Percentiles rank a stretch among this genome's conserved stretches.
Evolutionary conservation across 2,113 vertebrate species (phyloP).

Genomic region (Leptobrachium leishanense): DNA sequence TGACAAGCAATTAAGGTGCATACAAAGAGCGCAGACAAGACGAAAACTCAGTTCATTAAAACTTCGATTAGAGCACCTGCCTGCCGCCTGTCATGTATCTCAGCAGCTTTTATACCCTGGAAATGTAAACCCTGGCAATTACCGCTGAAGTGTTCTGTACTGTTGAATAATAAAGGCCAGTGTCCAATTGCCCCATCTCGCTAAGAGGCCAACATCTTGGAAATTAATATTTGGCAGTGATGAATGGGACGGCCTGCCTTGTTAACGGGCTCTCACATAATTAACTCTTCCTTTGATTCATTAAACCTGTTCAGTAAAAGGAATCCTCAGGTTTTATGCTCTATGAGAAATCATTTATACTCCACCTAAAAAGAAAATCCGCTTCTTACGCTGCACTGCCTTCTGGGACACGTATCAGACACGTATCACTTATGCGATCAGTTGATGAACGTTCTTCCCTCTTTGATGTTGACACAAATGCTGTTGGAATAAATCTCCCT

Average conservation of each 20-base stretch:
- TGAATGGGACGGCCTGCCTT: not conserved
- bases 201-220: not conserved
- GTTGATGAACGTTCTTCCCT: too few relatives aligned
- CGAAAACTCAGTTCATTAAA: not conserved
- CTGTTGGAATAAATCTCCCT: too few relatives aligned
- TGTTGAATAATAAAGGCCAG: not conserved
- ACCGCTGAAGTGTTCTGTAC: not conserved
- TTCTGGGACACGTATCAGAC: too few relatives aligned
- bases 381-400: too few relatives aligned
- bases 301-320: too few relatives aligned
- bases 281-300: not conserved
- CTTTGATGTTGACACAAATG: too few relatives aligned
- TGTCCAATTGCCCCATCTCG: not conserved
- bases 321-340: too few relatives aligned
- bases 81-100: not conserved
- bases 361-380: too few relatives aligned
- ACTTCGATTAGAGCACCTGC: not conserved
- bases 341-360: too few relatives aligned
- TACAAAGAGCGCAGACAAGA: not conserved
- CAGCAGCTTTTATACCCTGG: not conserved
- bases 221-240: not conserved
- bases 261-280: not conserved
- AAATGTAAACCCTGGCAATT: not conserved
- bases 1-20: not conserved
- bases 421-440: too few relatives aligned